Evolutionary conservation across 2,113 vertebrate genomes (phyloP), one percentile per base, ranked within the genome.

Genomic region (Accipiter virgatus): DNA sequence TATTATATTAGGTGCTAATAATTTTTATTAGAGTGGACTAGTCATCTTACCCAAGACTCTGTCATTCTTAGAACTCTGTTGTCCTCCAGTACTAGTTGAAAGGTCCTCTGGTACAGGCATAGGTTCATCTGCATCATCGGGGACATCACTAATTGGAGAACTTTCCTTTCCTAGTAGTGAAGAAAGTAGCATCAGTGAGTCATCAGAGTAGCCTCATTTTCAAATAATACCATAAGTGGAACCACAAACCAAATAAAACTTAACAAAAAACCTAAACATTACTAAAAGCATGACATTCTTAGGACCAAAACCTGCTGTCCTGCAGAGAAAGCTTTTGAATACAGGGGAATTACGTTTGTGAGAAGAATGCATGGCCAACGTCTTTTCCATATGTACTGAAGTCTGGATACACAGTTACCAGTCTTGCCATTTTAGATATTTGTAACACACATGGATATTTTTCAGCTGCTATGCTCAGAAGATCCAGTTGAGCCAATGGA

Each of bases 81-180:
- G 99, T 97, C 98, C 98, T 92, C 98, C 97, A 68, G 99, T 98
- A 95, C 98, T 98, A 92, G 99, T 99, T 58, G 99, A 99, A 94
- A 99, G 99, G 97, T 99, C 99, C 95, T 99, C 99, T 3, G 99
- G 99, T 93, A 99, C 98, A n/a, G 99, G 99, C 99, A 99, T 99
- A 92, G 99, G 98, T 80, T 99, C 99, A 58, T 99, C 99, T 17
- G 97, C 92, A 65, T 99, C 99, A 81, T 99, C 99, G 11, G 98
- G 98, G 3, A 97, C 97, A 56, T 99, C 99, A 43, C 99, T 99
- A 84, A 98, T 91, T 25, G 98, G 97, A 87, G 99, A 99, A 92
- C 99, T 99, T 95, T 99, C 99, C 93, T 99, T 99, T 95, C 99
- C 99, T 99, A 95, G 18, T 65, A 94, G 97, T 87, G 95, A 81